These are phyloP conservation scores for Ailuropoda melanoleuca DNA, from an alignment of 2,113 vertebrate species.

Conservation along the genomic window DNA sequence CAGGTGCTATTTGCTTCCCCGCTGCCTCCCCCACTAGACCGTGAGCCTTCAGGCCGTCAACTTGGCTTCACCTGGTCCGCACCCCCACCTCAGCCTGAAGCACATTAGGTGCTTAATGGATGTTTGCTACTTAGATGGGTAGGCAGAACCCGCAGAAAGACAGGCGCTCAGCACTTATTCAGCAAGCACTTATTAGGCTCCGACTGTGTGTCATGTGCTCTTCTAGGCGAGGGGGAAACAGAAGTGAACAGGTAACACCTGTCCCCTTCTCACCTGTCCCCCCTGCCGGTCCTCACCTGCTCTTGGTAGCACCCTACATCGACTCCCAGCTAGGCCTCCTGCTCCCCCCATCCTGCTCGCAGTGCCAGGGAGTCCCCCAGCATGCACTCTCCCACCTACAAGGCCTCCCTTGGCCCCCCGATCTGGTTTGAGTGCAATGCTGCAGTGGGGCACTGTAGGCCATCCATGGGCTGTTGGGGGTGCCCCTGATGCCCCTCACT, in stretches of 20 bases:
- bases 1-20: not conserved
- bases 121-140: not conserved
- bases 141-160: not conserved
- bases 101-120: not conserved
- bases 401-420: rapidly evolving
- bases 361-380: not conserved
- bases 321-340: too few species aligned
- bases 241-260: not conserved
- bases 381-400: not conserved
- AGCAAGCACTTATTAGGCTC: not conserved
- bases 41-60: not conserved
- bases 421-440: not conserved
- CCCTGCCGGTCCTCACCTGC: not conserved
- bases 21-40: too few species aligned
- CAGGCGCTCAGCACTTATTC: rapidly evolving
- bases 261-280: not conserved
- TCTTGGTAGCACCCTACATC: not conserved
- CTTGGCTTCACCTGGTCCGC: not conserved
- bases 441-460: rapidly evolving
- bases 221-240: not conserved
- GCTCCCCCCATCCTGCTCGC: not conserved
- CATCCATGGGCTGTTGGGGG: rapidly evolving
- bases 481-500: rapidly evolving
- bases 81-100: not conserved
- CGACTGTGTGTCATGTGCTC: not conserved